Conservation (phyloP, 2,113 vertebrate species). For the Misgurnus mizolepis region DNA sequence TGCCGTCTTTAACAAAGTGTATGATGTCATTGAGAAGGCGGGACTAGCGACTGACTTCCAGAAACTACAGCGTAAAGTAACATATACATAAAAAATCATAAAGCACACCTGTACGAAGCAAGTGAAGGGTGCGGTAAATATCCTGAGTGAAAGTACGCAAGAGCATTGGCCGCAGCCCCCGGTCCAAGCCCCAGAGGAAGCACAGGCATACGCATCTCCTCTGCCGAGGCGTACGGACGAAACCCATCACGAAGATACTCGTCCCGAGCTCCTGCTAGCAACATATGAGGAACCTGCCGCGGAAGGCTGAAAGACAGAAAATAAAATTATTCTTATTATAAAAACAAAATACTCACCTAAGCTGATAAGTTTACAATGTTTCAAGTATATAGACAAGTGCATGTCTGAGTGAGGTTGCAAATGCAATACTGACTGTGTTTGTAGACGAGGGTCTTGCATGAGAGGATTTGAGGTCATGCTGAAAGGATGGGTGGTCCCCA, state of each 20-base stretch:
- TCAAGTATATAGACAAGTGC: background rate
- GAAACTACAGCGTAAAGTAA: too few relatives aligned
- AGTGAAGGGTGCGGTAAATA: slow-evolving; percentile 85
- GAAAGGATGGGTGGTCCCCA: slow-evolving; percentile 62
- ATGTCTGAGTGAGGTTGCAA: too few relatives aligned
- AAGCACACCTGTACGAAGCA: slow-evolving; percentile 82
- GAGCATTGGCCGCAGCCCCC: slow-evolving; percentile 75
- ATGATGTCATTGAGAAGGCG: too few relatives aligned
- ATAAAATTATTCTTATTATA: background rate
- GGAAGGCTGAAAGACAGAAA: slow-evolving; percentile 75
- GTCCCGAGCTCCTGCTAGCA: slow-evolving; percentile 85
- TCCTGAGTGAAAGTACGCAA: slow-evolving; percentile 90
- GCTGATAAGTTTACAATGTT: background rate
- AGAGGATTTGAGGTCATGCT: slow-evolving; percentile 64
- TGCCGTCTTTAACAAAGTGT: too few relatives aligned
- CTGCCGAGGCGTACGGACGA: slow-evolving; percentile 86
- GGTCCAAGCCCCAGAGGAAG: slow-evolving; percentile 86
- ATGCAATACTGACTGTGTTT: slow-evolving; percentile 77
- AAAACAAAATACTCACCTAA: background rate
- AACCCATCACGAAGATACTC: slow-evolving; percentile 88
- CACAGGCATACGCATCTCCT: slow-evolving; percentile 87
- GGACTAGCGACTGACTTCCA: too few relatives aligned
- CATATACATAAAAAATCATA: too few relatives aligned
- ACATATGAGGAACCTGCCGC: slow-evolving; percentile 87
- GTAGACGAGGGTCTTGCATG: slow-evolving; percentile 89